Percentiles rank a stretch among this genome's conserved stretches.
Evolutionary conservation across 2,888 invertebrate species (phyloP).

Genomic region (Drosophila emarginata): DNA sequence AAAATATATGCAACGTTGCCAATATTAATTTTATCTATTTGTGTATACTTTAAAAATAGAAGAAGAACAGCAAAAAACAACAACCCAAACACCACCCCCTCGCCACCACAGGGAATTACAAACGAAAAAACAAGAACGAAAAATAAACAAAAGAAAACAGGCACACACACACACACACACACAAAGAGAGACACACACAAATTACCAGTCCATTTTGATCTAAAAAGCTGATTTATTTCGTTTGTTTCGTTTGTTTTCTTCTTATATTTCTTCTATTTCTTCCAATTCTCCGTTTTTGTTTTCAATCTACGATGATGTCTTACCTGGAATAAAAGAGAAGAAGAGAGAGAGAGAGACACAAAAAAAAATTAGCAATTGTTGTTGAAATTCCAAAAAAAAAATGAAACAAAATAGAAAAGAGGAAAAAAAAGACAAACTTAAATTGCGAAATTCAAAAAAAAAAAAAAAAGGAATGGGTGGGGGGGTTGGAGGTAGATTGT

Average conservation of each 20-base stretch:
- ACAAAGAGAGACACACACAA: neutral
- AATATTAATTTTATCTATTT: conserved; percentile 49
- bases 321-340: conserved; percentile 58
- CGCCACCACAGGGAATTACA: conserved; percentile 8
- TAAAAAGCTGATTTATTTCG: neutral
- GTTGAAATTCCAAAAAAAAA: neutral
- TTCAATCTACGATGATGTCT: conserved; percentile 42
- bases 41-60: conserved; percentile 10
- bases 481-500: too few relatives aligned
- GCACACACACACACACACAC: neutral
- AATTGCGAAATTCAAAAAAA: too few relatives aligned
- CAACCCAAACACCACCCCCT: neutral
- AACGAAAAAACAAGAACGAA: conserved; percentile 13
- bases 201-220: conserved; percentile 4
- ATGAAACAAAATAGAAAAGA: neutral
- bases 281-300: neutral
- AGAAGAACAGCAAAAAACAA: too few relatives aligned
- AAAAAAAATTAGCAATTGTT: conserved; percentile 16
- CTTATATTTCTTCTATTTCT: neutral
- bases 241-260: neutral
- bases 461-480: too few relatives aligned
- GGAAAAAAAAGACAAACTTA: too few relatives aligned
- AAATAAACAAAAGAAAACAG: conserved; percentile 33
- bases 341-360: conserved; percentile 18
- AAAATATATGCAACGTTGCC: conserved; percentile 8